Base-by-base conservation (phyloP, 2,797 vertebrate genomes). In the Microchirus variegatus region DNA sequence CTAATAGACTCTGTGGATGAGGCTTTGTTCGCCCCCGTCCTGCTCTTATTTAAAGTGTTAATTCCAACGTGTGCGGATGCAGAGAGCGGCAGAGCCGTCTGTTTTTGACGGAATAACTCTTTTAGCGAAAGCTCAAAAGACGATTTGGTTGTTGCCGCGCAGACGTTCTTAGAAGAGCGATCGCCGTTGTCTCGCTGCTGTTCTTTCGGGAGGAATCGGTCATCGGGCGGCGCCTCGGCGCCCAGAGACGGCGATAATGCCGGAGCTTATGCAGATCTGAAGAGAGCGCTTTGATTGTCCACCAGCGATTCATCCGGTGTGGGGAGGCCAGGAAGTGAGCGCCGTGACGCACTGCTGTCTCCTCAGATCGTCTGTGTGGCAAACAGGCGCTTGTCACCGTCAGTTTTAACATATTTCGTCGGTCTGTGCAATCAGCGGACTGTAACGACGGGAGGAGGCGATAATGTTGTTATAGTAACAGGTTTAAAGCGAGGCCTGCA, bases 321-420 rank as follows among this genome's bases (percentile, higher is more conserved):
- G 10, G 43, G 43, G 63, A 74, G 56, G 63, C 53, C 53, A 54
- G 42, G 50, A 40, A 40, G 43, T 74, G 59, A 71, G 53, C 5
- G 36, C 64, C 64, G 37, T 35, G 36, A 62, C 70, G 74, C 31
- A 49, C 63, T 72, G 50, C 69, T 71, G 83, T 85, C 80, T 65
- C 10, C 61, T 81, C 73, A 31, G 35, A 81, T 88, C 77, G 78
- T 80, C 77, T 67, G 59, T 19, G 53, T 77, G 57, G 77, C 51
- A 68, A 77, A 76, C n/a, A 55, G 63, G 53, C 84, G n/a, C n/a
- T n/a, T 77, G 80, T 83, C 77, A 63, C 37, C 58, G 22, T 73
- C 70, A 59, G 16, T 67, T 70, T 46, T 0, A 70, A 40, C 75
- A 64, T 42, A 63, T 71, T 70, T 56, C 51, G 61, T n/a, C 75